These are phyloP conservation scores for Tupaia tana DNA, from an alignment of 2,113 vertebrate species.

Conservation along the genomic window DNA sequence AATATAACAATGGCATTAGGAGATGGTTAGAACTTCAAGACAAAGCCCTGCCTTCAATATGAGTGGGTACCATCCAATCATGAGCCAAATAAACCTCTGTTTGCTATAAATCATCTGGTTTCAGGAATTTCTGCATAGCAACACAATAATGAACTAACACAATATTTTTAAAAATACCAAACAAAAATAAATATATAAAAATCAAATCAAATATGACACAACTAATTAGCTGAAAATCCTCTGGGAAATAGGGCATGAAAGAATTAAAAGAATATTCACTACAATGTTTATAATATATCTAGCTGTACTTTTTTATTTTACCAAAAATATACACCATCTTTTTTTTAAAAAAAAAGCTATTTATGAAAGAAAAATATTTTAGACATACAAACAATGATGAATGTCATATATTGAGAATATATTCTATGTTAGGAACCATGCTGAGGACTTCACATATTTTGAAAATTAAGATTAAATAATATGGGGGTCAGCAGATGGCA, in stretches of 20 bases:
- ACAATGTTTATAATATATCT: not conserved
- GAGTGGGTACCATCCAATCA: no score
- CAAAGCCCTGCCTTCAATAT: no score
- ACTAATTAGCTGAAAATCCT: slow-evolving; percentile 1
- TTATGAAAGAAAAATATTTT: not conserved
- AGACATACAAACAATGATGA: not conserved
- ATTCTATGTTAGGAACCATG: not conserved
- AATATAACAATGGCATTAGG: no score
- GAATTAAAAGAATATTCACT: not conserved
- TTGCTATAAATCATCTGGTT: no score
- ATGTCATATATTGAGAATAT: not conserved
- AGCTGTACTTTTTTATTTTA: not conserved
- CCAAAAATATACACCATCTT: not conserved
- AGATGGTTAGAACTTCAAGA: no score
- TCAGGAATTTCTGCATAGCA: no score
- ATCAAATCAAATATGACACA: slow-evolving; percentile 7
- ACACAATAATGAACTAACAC: not conserved
- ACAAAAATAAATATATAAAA: slow-evolving; percentile 49
- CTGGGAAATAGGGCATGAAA: not conserved
- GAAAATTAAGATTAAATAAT: slow-evolving; percentile 17
- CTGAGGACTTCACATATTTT: not conserved
- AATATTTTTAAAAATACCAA: slow-evolving; percentile 19
- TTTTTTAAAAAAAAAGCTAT: slow-evolving; percentile 1
- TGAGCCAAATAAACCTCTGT: no score
- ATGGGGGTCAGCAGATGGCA: no score